Conservation (phyloP, 2,888 invertebrate genomes). For the Pediacus dermestoides region DNA sequence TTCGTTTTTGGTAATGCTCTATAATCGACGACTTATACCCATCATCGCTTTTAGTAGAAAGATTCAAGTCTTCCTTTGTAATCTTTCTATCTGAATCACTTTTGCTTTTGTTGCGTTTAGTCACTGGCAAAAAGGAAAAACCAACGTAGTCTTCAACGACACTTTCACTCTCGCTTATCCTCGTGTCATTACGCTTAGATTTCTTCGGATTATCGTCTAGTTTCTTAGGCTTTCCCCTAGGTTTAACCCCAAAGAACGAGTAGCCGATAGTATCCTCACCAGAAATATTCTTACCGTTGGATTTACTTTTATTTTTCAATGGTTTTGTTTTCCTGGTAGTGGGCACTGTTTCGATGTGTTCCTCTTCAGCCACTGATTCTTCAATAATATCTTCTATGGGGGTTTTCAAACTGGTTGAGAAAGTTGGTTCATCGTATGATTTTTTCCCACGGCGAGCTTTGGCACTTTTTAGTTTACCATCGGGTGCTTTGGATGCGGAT, state of each 20-base stretch:
- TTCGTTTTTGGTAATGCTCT: conserved; percentile 24
- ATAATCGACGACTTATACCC: conserved; percentile 25
- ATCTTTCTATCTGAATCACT: too few species aligned
- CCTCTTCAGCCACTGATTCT: conserved; percentile 28
- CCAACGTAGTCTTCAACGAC: conserved; percentile 19
- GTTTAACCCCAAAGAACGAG: conserved; percentile 21
- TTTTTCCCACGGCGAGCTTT: conserved; percentile 23
- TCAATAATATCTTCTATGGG: conserved; percentile 35
- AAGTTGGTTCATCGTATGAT: conserved; percentile 27
- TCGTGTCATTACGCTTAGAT: conserved; percentile 12
- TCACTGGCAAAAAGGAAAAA: conserved; percentile 31
- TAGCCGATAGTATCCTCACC: conserved; percentile 21
- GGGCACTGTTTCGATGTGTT: conserved; percentile 3
- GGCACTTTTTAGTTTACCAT: conserved; percentile 13
- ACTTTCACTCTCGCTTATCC: conserved; percentile 1
- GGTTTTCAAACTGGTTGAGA: conserved; percentile 28
- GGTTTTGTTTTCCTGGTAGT: conserved; percentile 20
- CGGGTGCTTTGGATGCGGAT: not conserved
- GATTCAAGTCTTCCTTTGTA: too few species aligned
- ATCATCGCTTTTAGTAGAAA: too few species aligned
- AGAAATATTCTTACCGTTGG: conserved; percentile 6
- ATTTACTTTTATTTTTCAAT: conserved; percentile 10
- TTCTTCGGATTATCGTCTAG: conserved; percentile 11
- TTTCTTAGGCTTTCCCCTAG: conserved; percentile 9
- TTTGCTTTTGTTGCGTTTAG: conserved; percentile 22